Percentiles rank a stretch among this genome's conserved stretches.
Conservation (phyloP, 2,888 invertebrate species). For the Caenorhabditis afra region DNA sequence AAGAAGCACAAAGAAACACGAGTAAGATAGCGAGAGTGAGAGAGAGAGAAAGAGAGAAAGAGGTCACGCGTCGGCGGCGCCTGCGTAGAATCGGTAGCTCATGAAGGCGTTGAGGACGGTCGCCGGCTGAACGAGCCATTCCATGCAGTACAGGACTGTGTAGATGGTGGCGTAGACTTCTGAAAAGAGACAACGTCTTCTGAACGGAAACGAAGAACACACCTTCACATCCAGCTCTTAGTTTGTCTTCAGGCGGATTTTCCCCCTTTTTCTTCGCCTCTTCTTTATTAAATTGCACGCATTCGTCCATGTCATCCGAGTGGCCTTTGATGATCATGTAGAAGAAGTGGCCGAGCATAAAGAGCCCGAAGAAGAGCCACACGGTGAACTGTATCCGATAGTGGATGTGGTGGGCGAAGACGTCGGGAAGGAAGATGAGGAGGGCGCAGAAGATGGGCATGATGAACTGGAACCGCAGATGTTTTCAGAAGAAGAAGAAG, state of each 20-base stretch:
- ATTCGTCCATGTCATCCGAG: background rate
- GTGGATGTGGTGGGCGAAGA: conserved; percentile 6
- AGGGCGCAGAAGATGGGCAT: conserved; percentile 2
- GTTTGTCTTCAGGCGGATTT: too few relatives aligned
- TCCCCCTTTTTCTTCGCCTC: too few relatives aligned
- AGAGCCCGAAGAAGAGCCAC: background rate
- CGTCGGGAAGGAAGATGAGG: conserved; percentile 1
- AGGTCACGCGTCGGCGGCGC: background rate
- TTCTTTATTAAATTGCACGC: too few relatives aligned
- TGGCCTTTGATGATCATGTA: background rate
- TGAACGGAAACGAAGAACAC: background rate
- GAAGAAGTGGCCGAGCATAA: background rate
- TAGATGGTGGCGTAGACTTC: background rate
- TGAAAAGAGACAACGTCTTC: background rate
- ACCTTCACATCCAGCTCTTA: background rate
- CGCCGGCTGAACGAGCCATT: background rate
- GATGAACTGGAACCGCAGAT: conserved; percentile 7
- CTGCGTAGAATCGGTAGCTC: background rate
- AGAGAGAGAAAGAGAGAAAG: too few relatives aligned
- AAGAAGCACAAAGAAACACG: too few relatives aligned
- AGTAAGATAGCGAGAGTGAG: too few relatives aligned
- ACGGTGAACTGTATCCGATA: background rate
- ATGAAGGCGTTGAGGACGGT: background rate
- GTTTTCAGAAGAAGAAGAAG: background rate
- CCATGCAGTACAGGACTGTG: background rate